Percentiles rank a stretch among this genome's conserved stretches.
Conservation (phyloP, 2,888 invertebrate genomes). For the Drosophila koepferae region DNA sequence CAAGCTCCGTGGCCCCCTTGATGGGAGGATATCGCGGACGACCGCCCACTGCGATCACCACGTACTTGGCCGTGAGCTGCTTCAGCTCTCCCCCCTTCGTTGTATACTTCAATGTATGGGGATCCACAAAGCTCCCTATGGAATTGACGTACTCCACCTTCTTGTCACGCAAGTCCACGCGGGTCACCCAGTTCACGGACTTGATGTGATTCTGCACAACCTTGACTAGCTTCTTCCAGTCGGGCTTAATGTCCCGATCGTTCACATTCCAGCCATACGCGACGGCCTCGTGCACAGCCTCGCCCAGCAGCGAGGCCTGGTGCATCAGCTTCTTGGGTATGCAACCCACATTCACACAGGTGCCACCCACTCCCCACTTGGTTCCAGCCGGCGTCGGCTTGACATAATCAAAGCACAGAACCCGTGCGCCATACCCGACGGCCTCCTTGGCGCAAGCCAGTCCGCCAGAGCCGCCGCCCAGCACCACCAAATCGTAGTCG, state of each 20-base stretch:
- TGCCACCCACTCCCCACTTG: constrained; percentile 98
- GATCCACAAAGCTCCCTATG: constrained; percentile 90
- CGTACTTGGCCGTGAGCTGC: constrained; percentile 89
- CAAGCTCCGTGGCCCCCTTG: constrained; percentile 93
- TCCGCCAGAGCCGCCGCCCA: constrained; percentile 98
- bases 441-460: constrained; percentile 97
- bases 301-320: constrained; percentile 95
- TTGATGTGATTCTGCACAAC: constrained; percentile 95
- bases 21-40: constrained; percentile 94
- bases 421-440: constrained; percentile 91
- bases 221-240: constrained; percentile 91
- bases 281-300: constrained; percentile 92
- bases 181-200: constrained; percentile 97
- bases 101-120: constrained; percentile 90
- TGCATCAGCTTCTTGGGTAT: constrained; percentile 99
- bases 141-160: constrained; percentile 95
- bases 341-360: constrained; percentile 99
- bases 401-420: constrained; percentile 94
- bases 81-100: constrained; percentile 89
- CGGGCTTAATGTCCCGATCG: constrained; percentile 87
- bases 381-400: constrained; percentile 94
- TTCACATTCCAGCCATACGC: constrained; percentile 92
- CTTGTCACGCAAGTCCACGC: constrained; percentile 95
- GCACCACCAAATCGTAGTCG: constrained; percentile 96
- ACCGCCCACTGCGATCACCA: constrained; percentile 95